Evolutionary conservation across 2,113 vertebrate genomes (phyloP).

Genomic region (Puma concolor): DNA sequence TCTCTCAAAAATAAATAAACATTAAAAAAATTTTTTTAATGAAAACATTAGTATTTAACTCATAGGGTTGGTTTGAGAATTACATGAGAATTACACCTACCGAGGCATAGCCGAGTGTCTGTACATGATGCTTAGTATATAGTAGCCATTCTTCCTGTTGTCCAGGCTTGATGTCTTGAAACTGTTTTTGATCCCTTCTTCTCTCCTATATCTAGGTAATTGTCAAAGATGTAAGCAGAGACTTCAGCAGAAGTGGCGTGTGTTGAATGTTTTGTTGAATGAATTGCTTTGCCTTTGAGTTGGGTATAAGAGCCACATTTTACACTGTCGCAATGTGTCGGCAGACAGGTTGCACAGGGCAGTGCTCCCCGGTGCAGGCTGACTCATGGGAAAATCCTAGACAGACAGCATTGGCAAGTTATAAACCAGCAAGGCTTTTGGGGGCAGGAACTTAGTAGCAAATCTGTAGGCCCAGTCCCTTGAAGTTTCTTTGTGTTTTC

Average conservation of each 20-base stretch:
- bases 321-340: background rate
- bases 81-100: background rate
- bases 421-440: background rate
- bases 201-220: background rate
- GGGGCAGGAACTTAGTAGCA: background rate
- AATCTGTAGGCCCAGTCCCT: background rate
- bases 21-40: background rate
- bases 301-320: background rate
- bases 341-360: background rate
- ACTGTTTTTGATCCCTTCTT: background rate
- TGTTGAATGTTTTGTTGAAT: background rate
- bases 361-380: background rate
- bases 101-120: background rate
- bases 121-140: background rate
- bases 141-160: background rate
- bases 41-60: background rate
- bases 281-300: background rate
- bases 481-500: background rate
- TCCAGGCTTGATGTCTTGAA: background rate
- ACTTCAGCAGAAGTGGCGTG: background rate
- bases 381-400: conserved; percentile 59
- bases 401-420: background rate
- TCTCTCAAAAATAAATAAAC: too few species aligned
- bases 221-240: background rate
- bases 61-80: background rate